These are phyloP conservation scores for Cynopterus brachyotis DNA, from an alignment of 2,113 vertebrate species.

Conservation along the genomic window DNA sequence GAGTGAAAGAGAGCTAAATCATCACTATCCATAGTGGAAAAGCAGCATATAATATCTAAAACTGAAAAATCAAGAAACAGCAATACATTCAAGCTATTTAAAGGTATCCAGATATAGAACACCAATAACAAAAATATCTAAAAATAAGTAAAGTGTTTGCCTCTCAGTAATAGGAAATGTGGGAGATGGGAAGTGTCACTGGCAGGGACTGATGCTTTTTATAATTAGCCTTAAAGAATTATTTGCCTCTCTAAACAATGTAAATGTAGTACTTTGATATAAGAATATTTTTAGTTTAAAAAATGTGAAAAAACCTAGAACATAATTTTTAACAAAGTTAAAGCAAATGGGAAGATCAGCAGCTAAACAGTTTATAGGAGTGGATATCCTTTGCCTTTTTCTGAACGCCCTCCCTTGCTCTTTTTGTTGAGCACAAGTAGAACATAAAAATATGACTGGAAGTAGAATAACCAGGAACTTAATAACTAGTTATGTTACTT, in stretches of 20 bases:
- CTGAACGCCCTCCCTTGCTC: not conserved
- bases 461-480: not conserved
- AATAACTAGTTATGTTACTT: not conserved
- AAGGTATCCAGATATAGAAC: not conserved
- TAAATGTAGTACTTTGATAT: not conserved
- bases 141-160: not conserved
- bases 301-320: not conserved
- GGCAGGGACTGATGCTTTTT: not conserved
- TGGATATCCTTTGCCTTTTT: not conserved
- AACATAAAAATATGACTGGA: not conserved
- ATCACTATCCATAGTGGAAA: not conserved
- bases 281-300: not conserved
- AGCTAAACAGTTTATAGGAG: not conserved
- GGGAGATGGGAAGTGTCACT: rapidly evolving
- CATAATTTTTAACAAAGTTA: not conserved
- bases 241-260: not conserved
- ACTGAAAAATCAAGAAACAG: not conserved
- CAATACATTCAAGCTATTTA: not conserved
- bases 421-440: not conserved
- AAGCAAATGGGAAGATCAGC: not conserved
- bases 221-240: not conserved
- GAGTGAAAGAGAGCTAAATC: not conserved
- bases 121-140: not conserved
- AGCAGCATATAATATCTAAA: not conserved
- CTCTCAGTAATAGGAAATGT: not conserved